phyloP scores from a whole-genome alignment of 1,140 invertebrate genomes.

The Fopius arisanus region DNA sequence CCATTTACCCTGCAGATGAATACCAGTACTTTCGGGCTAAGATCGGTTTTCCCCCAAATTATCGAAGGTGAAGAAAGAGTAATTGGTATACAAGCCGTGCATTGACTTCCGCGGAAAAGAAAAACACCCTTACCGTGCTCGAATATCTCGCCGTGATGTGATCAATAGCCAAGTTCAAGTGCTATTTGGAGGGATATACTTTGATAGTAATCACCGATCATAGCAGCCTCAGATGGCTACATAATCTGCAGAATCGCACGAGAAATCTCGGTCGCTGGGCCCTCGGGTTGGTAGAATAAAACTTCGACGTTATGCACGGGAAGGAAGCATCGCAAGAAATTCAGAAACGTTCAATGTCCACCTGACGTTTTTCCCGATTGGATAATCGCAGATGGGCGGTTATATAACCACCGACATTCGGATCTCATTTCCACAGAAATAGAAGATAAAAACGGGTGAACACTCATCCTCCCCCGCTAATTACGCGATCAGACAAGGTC shows the following conservation, averaged over 20 bases:
- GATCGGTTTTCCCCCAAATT: no score
- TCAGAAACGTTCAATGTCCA: neutral
- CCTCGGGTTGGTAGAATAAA: slow-evolving; percentile 31
- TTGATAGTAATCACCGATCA: slow-evolving; percentile 60
- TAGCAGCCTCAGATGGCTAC: slow-evolving; percentile 52
- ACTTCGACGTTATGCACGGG: slow-evolving; percentile 39
- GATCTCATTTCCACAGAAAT: slow-evolving; percentile 7
- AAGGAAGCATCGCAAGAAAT: slow-evolving; percentile 42
- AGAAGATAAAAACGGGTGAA: slow-evolving; percentile 36
- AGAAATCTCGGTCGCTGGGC: slow-evolving; percentile 29
- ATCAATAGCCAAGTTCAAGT: slow-evolving; percentile 36
- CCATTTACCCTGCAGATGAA: no score
- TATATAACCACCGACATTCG: slow-evolving; percentile 25
- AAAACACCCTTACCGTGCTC: slow-evolving; percentile 51
- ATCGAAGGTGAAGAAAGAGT: no score
- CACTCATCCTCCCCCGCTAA: slow-evolving; percentile 40
- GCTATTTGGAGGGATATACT: no score
- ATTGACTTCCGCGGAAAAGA: slow-evolving; percentile 16
- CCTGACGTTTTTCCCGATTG: slow-evolving; percentile 23
- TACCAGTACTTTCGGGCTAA: no score
- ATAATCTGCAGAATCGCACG: slow-evolving; percentile 44
- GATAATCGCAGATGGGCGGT: slow-evolving; percentile 19
- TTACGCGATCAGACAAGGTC: neutral
- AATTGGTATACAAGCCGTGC: no score
- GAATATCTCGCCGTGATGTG: slow-evolving; percentile 42